Evolutionary conservation across 2,113 vertebrate species (phyloP), one percentile per base, ranked within the genome.

Genomic region (Tragelaphus scriptus): DNA sequence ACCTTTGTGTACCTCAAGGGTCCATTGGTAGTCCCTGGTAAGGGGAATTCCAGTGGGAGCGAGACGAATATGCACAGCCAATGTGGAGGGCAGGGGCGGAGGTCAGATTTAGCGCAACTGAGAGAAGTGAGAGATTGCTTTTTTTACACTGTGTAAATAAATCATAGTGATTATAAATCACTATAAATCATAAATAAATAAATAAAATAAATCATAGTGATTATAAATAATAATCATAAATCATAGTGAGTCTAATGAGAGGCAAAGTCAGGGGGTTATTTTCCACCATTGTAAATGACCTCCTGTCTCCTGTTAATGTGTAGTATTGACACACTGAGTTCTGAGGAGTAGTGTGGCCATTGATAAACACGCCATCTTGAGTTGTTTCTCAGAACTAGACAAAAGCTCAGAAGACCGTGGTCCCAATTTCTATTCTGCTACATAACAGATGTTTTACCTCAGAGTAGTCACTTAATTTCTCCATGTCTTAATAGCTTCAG

Each of bases 351-450:
- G 3, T 14, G 2, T 44, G n/a, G 15, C 3, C n/a, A 9, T 40
- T 7, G 7, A 2, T 7, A 19, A 23, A 11, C 2, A 0, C 4
- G 10, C 19, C 19, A 13, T 28, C 23, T 47, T 13, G 21, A 90
- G 11, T 30, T 65, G 25, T 53, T 89, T 30, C 53, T 77, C 55
- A 59, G 32, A 79, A 59, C 44, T 1, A 63, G 77, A 75, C 9
- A 44, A 36, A 4, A n/a, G 13, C 13, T 63, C 10, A 9, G 26
- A 53, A 82, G 61, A n/a, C 53, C 25, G n/a, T 44, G 6, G 23
- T 68, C 61, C 55, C 51, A 63, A 21, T 23, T 82, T n/a, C 26
- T 36, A 3, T 61, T 26, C 53, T 21, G 14, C 7, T 13, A 8
- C 10, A 53, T 36, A 4, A 13, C 30, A 21, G 56, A 7, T 19